Evolutionary conservation across 2,888 invertebrate species (phyloP).

Genomic region (Drosophila pegasa): DNA sequence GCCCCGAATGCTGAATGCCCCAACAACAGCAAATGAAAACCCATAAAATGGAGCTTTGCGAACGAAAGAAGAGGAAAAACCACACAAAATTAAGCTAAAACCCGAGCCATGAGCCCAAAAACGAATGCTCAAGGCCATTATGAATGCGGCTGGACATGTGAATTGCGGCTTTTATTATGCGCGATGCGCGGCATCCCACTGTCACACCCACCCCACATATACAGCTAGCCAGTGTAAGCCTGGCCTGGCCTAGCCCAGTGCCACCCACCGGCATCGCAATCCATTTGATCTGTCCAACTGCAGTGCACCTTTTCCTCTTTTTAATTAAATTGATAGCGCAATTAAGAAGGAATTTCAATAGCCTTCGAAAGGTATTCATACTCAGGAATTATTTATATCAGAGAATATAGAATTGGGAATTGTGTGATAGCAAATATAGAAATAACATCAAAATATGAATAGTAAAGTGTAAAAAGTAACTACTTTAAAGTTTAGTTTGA

Average conservation of each 20-base stretch:
- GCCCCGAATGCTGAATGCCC: conserved; percentile 26
- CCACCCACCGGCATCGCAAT: not conserved
- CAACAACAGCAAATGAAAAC: conserved; percentile 1
- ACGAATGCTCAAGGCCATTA: conserved; percentile 38
- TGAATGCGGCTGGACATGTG: conserved; percentile 46
- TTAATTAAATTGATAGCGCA: conserved; percentile 20
- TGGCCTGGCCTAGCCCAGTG: not conserved
- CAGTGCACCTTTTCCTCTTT: conserved; percentile 10
- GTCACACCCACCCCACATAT: conserved; percentile 5
- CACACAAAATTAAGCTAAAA: conserved; percentile 8
- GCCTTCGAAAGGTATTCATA: not conserved
- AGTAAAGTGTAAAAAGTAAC: not conserved
- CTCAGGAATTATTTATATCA: not conserved
- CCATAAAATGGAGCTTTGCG: not conserved
- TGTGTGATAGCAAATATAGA: not conserved
- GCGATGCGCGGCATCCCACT: conserved; percentile 20
- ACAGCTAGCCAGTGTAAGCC: not conserved
- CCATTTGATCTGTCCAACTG: conserved; percentile 14
- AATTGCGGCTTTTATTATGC: conserved; percentile 51
- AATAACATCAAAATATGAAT: not conserved
- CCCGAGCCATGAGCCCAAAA: conserved; percentile 14
- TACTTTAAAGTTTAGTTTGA: not conserved
- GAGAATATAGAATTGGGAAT: not conserved
- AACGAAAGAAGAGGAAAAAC: not conserved
- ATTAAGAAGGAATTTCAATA: not conserved